Evolutionary conservation across 2,797 vertebrate genomes (phyloP).

Genomic region (Malurus leucopterus): DNA sequence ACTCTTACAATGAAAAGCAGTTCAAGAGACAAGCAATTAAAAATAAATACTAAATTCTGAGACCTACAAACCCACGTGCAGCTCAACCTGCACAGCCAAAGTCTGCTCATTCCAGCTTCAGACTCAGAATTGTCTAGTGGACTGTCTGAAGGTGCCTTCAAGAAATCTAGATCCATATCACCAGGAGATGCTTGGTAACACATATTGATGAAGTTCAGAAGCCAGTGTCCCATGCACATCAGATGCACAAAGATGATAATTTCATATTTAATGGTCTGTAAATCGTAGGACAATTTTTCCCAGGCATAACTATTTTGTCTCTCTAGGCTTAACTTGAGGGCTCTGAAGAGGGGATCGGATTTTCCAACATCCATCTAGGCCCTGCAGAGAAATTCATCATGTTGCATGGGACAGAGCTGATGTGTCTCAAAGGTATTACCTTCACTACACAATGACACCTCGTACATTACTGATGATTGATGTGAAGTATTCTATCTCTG

Average conservation of each 20-base stretch:
- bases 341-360: not conserved
- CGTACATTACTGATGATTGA: not conserved
- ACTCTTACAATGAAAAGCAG: not conserved
- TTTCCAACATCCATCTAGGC: not conserved
- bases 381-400: not conserved
- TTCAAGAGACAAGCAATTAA: not conserved
- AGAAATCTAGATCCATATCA: not conserved
- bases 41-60: not conserved
- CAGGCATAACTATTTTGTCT: not conserved
- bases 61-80: rapidly evolving
- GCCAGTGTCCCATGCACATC: not conserved
- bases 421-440: not conserved
- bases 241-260: not conserved
- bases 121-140: not conserved
- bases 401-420: not conserved
- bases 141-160: not conserved
- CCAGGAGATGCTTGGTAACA: not conserved
- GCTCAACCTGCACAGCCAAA: not conserved
- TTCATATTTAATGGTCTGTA: not conserved
- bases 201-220: not conserved
- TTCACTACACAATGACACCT: not conserved
- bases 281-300: not conserved
- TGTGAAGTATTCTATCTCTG: not conserved
- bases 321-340: not conserved
- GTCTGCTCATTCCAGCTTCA: not conserved